Percentiles rank a stretch among this genome's conserved stretches.
phyloP scores from a whole-genome alignment of 2,113 vertebrate species.

The Canis aureus region DNA sequence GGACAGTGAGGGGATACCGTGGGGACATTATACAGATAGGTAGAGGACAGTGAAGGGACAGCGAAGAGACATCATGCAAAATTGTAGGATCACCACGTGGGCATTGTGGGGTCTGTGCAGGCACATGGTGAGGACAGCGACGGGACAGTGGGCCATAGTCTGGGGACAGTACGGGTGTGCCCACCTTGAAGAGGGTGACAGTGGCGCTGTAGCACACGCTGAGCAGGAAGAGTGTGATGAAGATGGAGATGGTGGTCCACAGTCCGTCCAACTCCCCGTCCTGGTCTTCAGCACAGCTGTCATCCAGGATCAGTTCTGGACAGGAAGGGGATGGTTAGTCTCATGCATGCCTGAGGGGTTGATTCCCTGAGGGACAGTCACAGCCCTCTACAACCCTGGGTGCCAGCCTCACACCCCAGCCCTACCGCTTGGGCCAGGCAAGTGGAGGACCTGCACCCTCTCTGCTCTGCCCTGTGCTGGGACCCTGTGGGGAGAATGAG shows the following conservation, averaged over 20 bases:
- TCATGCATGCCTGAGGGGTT: neutral
- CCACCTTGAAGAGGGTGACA: constrained; percentile 81
- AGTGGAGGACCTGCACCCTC: neutral
- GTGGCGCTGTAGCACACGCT: constrained; percentile 83
- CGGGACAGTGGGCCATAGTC: neutral
- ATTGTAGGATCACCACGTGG: too few species aligned
- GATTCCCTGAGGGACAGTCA: neutral
- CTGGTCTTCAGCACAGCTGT: constrained; percentile 51
- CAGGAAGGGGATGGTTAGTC: neutral
- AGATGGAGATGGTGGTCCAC: constrained; percentile 82
- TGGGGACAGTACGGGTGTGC: accelerated
- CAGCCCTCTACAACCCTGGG: neutral
- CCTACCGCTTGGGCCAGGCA: neutral
- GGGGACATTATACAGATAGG: too few species aligned
- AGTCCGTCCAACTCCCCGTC: constrained; percentile 76
- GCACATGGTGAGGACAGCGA: accelerated
- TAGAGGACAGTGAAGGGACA: accelerated
- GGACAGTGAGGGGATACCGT: accelerated
- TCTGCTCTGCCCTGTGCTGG: neutral
- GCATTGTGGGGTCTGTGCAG: accelerated
- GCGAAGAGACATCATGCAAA: accelerated
- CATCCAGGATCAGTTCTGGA: constrained; percentile 24
- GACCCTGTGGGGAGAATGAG: neutral
- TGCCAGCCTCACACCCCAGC: neutral
- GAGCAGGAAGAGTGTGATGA: constrained; percentile 85